Percentiles rank a stretch among this genome's conserved stretches.
Evolutionary conservation across 2,888 invertebrate species (phyloP).

Genomic region (Iphiclides podalirius): DNA sequence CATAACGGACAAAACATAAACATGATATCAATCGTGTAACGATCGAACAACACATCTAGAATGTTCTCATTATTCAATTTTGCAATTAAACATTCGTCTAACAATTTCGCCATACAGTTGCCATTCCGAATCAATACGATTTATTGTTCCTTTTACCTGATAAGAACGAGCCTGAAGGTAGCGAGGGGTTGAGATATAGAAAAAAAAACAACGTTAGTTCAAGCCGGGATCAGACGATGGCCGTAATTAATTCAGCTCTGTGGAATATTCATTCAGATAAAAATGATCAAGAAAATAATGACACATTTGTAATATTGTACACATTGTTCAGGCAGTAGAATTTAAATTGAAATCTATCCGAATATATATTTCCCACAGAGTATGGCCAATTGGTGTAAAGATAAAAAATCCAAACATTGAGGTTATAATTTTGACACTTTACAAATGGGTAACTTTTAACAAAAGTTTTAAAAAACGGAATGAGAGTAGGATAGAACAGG

Average conservation of each 20-base stretch:
- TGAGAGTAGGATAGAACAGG: constrained; percentile 40
- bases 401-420: background rate
- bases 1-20: constrained; percentile 49
- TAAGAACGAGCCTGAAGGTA: constrained; percentile 91
- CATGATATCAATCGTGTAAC: constrained; percentile 47
- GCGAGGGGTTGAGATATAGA: constrained; percentile 83
- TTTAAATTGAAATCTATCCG: constrained; percentile 5
- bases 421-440: constrained; percentile 1
- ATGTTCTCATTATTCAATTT: constrained; percentile 44
- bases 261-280: constrained; percentile 14
- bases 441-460: too few species aligned
- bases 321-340: too few species aligned
- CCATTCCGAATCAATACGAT: constrained; percentile 74
- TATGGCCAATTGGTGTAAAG: constrained; percentile 20
- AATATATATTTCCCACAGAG: constrained; percentile 18
- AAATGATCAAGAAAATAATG: background rate
- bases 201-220: constrained; percentile 80
- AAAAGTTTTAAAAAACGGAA: constrained; percentile 40
- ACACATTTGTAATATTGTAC: background rate
- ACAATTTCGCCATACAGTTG: constrained; percentile 74
- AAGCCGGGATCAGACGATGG: constrained; percentile 41
- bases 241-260: background rate
- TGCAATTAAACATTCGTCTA: constrained; percentile 67
- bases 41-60: constrained; percentile 69
- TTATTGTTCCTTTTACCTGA: constrained; percentile 86